Evolutionary conservation across 1,140 invertebrate species (phyloP).

Genomic region (Calephelis nemesis): DNA sequence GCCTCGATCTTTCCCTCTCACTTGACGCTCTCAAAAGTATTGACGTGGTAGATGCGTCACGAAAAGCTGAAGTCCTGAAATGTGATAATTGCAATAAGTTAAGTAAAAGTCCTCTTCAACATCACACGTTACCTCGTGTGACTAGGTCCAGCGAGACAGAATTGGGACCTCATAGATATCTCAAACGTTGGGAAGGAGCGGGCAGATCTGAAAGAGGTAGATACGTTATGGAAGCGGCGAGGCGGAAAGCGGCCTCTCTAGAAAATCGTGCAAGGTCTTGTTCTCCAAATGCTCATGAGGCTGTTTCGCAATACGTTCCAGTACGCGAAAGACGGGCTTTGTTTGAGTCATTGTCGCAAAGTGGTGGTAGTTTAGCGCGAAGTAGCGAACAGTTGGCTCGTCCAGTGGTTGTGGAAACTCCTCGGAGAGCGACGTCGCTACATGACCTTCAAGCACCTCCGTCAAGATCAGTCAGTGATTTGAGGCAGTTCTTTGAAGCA

Average conservation of each 20-base stretch:
- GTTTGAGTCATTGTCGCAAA: conserved; percentile 64
- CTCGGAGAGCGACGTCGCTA: conserved; percentile 61
- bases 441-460: conserved; percentile 70
- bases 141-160: conserved; percentile 55
- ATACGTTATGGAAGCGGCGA: conserved; percentile 60
- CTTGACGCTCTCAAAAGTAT: conserved; percentile 66
- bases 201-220: conserved; percentile 58
- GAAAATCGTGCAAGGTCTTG: conserved; percentile 68
- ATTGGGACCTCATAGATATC: conserved; percentile 61
- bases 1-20: conserved; percentile 68
- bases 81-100: conserved; percentile 71
- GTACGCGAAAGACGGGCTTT: conserved; percentile 62
- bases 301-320: conserved; percentile 61
- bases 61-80: conserved; percentile 63
- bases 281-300: conserved; percentile 66
- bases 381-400: conserved; percentile 67
- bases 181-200: conserved; percentile 70
- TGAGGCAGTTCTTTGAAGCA: conserved; percentile 71
- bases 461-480: conserved; percentile 65
- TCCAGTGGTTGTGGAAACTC: conserved; percentile 48
- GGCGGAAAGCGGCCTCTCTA: conserved; percentile 60
- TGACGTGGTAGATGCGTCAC: conserved; percentile 60
- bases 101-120: conserved; percentile 50
- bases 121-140: conserved; percentile 64
- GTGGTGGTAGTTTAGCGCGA: conserved; percentile 53